Percentiles rank a stretch among this genome's conserved stretches.
These are phyloP conservation scores for Formica aserva DNA, from an alignment of 2,888 invertebrate species.

Conservation along the genomic window DNA sequence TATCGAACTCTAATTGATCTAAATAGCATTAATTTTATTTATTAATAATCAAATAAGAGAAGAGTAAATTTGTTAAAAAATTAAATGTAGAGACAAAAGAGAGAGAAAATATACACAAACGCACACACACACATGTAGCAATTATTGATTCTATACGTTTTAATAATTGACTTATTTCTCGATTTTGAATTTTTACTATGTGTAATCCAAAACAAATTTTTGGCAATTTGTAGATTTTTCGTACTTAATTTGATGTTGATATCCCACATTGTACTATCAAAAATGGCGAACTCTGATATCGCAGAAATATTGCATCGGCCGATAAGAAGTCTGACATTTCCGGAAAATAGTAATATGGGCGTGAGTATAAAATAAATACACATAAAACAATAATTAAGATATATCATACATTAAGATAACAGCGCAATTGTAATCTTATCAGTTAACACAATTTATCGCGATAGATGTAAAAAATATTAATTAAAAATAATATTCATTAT, in stretches of 20 bases:
- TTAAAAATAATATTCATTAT: neutral
- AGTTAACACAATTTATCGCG: neutral
- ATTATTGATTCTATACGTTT: neutral
- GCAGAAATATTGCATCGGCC: constrained; percentile 82
- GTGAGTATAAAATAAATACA: constrained; percentile 76
- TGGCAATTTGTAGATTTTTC: constrained; percentile 58
- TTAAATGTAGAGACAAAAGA: neutral
- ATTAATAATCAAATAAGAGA: neutral
- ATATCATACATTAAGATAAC: neutral
- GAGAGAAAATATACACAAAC: neutral
- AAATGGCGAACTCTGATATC: constrained; percentile 77
- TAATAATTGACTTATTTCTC: neutral
- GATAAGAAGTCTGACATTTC: constrained; percentile 82
- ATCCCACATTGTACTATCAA: constrained; percentile 37
- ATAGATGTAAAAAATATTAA: neutral
- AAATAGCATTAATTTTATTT: neutral
- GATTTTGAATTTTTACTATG: neutral
- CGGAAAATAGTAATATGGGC: constrained; percentile 82
- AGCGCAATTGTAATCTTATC: neutral
- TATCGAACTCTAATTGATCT: neutral
- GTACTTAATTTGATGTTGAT: constrained; percentile 51
- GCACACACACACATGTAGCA: neutral
- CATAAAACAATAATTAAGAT: neutral
- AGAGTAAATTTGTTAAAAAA: neutral
- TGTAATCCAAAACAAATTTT: neutral